phyloP scores from a whole-genome alignment of 2,113 vertebrate genomes.

The Strigops habroptila region DNA sequence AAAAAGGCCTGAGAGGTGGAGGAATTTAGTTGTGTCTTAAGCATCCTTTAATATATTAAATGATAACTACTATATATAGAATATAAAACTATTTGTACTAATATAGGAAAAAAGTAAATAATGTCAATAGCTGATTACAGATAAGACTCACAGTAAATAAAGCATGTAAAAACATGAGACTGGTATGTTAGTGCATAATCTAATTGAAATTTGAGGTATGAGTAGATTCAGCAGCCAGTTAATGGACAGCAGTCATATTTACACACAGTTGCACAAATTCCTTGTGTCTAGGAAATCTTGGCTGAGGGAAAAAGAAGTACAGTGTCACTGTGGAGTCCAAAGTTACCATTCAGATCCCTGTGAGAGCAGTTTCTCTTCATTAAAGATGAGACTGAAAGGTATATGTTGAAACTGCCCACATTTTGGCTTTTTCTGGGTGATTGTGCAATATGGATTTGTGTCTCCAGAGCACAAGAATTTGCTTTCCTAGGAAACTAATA shows the following conservation, averaged over 20 bases:
- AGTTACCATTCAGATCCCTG: not conserved
- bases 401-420: not conserved
- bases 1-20: conserved; percentile 75
- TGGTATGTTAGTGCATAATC: not conserved
- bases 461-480: not conserved
- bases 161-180: conserved; percentile 22
- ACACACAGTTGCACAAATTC: not conserved
- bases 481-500: not conserved
- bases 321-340: not conserved
- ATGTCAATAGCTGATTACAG: conserved; percentile 5
- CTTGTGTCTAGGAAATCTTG: not conserved
- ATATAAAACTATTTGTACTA: not conserved
- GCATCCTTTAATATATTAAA: conserved; percentile 51
- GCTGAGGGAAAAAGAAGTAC: not conserved
- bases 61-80: not conserved
- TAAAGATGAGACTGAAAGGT: not conserved
- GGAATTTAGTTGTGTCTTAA: conserved; percentile 70
- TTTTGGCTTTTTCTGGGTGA: not conserved
- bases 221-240: not conserved
- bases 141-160: conserved; percentile 7
- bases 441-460: not conserved
- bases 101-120: not conserved
- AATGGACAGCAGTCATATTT: conserved; percentile 15
- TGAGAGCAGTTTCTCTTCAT: not conserved
- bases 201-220: not conserved